phyloP scores from a whole-genome alignment of 2,113 vertebrate species.

The Zosterops japonicus region DNA sequence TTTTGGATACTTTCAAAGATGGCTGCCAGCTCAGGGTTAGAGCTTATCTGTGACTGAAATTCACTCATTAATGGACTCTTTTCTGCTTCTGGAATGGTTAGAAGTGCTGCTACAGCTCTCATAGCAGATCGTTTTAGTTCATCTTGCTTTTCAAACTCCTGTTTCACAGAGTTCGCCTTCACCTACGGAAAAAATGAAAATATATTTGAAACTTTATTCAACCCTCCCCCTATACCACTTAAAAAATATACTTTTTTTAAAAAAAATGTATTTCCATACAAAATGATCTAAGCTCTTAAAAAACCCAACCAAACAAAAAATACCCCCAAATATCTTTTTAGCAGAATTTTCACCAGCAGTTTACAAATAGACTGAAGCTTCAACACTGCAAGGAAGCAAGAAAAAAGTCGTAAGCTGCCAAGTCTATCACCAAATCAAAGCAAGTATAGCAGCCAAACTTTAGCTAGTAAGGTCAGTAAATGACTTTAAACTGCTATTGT shows the following conservation, averaged over 20 bases:
- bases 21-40: constrained; percentile 96
- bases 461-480: neutral
- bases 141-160: constrained; percentile 99
- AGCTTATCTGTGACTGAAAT: constrained; percentile 98
- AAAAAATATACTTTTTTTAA: neutral
- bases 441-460: neutral
- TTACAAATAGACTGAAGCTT: neutral
- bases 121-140: constrained; percentile 97
- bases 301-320: neutral
- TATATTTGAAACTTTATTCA: neutral
- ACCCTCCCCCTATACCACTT: neutral
- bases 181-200: constrained; percentile 76
- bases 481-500: neutral
- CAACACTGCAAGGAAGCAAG: neutral
- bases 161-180: constrained; percentile 98
- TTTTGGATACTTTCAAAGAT: constrained; percentile 99
- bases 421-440: neutral
- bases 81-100: constrained; percentile 98
- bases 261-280: accelerated
- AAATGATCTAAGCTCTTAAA: neutral
- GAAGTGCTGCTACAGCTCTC: constrained; percentile 94
- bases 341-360: neutral
- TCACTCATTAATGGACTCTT: constrained; percentile 98
- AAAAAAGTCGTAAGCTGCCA: neutral
- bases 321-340: neutral